Evolutionary conservation across 35 echinoderm and acorn worm species (phyloP).

Genomic region (Apostichopus californicus): DNA sequence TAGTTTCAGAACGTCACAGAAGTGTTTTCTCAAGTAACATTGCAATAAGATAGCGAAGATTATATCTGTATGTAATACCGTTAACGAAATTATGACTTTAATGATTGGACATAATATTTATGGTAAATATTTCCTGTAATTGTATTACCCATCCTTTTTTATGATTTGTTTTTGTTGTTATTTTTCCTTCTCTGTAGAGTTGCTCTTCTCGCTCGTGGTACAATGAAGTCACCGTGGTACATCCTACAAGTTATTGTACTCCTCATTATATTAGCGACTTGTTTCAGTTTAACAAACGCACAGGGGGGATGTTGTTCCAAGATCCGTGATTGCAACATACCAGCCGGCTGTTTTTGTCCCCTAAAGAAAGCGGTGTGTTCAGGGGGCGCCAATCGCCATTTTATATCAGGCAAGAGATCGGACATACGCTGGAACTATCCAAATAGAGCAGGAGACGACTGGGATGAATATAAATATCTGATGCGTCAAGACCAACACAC

Average conservation of each 20-base stretch:
- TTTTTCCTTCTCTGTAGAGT: not conserved
- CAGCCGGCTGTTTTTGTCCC: conserved; percentile 14
- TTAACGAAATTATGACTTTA: no score
- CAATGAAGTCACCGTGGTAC: conserved; percentile 35
- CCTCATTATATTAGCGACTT: conserved; percentile 21
- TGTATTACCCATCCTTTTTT: no score
- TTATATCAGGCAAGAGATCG: conserved; percentile 35
- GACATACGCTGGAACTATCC: conserved; percentile 21
- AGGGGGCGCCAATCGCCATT: conserved; percentile 29
- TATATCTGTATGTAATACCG: no score
- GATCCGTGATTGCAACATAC: conserved; percentile 12
- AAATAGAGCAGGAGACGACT: not conserved
- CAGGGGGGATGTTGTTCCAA: conserved; percentile 24
- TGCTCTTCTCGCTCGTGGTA: conserved; percentile 9
- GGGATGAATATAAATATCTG: conserved; percentile 44
- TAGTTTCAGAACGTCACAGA: no score
- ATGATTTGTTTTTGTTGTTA: not conserved
- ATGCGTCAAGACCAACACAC: conserved; percentile 5
- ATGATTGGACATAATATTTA: no score
- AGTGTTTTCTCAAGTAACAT: no score
- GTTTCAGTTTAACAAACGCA: conserved; percentile 46
- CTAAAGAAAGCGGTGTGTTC: conserved; percentile 16
- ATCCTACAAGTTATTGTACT: conserved; percentile 8
- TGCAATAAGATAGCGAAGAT: no score
- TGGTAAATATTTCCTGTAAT: no score